phyloP scores from a whole-genome alignment of 92 coral and sea anemone species.

The Virgularia gustaviana region DNA sequence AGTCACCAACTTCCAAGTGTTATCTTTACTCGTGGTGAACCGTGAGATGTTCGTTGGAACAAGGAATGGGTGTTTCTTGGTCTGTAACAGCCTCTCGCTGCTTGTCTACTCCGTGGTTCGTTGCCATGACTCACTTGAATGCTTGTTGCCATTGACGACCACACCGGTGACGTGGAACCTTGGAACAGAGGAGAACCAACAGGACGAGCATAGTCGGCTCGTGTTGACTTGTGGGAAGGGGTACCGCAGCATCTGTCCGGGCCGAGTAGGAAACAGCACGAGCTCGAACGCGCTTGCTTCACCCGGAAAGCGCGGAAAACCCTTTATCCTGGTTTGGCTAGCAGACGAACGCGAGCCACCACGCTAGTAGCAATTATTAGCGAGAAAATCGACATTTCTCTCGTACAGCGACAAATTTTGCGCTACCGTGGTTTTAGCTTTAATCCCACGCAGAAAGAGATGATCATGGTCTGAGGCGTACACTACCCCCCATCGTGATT shows the following conservation, averaged over 20 bases:
- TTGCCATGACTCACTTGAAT: constrained; percentile 74
- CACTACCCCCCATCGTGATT: background rate
- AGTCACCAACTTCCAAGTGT: constrained; percentile 92
- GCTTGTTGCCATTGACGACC: constrained; percentile 79
- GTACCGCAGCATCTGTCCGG: constrained; percentile 84
- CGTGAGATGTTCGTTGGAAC: constrained; percentile 90
- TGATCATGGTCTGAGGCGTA: background rate
- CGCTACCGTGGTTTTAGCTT: background rate
- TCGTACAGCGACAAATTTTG: too few relatives aligned
- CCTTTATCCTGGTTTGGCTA: constrained; percentile 83
- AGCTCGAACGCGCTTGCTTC: constrained; percentile 78
- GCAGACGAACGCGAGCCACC: constrained; percentile 82
- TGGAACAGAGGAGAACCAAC: constrained; percentile 43
- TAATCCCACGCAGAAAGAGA: background rate
- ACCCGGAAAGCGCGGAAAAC: constrained; percentile 66
- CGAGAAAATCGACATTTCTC: too few relatives aligned
- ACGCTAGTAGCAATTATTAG: constrained; percentile 2
- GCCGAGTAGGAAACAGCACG: constrained; percentile 68
- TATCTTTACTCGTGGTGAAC: constrained; percentile 85
- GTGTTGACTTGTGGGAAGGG: constrained; percentile 93
- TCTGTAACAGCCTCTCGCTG: constrained; percentile 77
- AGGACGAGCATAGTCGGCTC: constrained; percentile 61
- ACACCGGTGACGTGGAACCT: constrained; percentile 50
- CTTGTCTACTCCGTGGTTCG: constrained; percentile 84
- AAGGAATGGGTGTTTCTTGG: constrained; percentile 91